Percentiles rank a stretch among this genome's conserved stretches.
Evolutionary conservation across 2,888 invertebrate genomes (phyloP).

Genomic region (Acleris emargana): DNA sequence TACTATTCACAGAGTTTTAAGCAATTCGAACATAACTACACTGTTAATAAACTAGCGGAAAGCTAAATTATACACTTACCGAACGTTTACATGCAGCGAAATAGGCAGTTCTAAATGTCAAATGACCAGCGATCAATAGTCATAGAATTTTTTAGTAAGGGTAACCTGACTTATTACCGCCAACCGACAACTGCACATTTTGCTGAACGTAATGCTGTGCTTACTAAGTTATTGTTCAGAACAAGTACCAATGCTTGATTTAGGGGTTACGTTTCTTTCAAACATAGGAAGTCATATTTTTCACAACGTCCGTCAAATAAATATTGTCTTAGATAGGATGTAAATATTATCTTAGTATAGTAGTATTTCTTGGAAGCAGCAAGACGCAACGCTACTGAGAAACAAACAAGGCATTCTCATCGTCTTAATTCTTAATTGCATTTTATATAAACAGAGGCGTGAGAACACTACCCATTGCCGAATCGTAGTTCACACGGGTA

Average conservation of each 20-base stretch:
- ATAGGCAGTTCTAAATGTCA: slow-evolving; percentile 33
- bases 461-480: slow-evolving; percentile 61
- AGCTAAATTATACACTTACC: slow-evolving; percentile 33
- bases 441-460: slow-evolving; percentile 60
- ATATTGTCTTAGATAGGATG: slow-evolving; percentile 26
- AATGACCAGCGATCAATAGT: slow-evolving; percentile 24
- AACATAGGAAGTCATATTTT: slow-evolving; percentile 5
- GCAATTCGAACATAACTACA: slow-evolving; percentile 26
- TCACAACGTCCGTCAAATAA: slow-evolving; percentile 10
- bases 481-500: slow-evolving; percentile 54
- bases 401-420: slow-evolving; percentile 50
- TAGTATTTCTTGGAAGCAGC: slow-evolving; percentile 34
- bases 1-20: slow-evolving; percentile 14
- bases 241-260: too few relatives aligned
- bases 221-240: too few relatives aligned
- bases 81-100: slow-evolving; percentile 28
- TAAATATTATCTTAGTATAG: slow-evolving; percentile 31
- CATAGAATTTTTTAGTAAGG: slow-evolving; percentile 11
- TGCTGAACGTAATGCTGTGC: too few relatives aligned
- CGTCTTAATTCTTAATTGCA: slow-evolving; percentile 53
- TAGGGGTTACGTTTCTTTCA: not conserved
- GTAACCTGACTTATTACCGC: not conserved
- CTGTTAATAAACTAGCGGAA: slow-evolving; percentile 31
- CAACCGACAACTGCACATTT: not conserved
- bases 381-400: slow-evolving; percentile 46